A percentile compares a stretch with the other conserved stretches of the same genome.
Evolutionary conservation across 1,140 invertebrate genomes (phyloP).

Genomic region (Atta cephalotes): DNA sequence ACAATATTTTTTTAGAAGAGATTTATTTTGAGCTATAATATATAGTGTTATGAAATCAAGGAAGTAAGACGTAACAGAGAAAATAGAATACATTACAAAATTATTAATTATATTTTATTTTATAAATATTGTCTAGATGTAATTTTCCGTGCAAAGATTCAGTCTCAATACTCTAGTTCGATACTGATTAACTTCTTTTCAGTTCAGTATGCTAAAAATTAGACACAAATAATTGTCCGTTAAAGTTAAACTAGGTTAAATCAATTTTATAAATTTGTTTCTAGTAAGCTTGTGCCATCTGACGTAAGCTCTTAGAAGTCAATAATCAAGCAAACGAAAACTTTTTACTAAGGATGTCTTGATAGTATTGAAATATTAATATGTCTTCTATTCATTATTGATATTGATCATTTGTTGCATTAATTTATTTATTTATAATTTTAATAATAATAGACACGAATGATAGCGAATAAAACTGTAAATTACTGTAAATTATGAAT

Average conservation of each 20-base stretch:
- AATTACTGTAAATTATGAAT: neutral
- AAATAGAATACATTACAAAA: neutral
- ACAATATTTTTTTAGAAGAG: neutral
- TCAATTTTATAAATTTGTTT: constrained; percentile 48
- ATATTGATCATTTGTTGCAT: neutral
- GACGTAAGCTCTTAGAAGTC: constrained; percentile 63
- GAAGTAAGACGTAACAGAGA: neutral
- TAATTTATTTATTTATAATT: neutral
- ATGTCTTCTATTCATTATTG: neutral
- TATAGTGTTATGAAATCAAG: neutral
- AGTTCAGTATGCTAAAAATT: constrained; percentile 2
- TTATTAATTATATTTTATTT: neutral
- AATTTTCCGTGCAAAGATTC: neutral
- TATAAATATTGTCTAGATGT: neutral
- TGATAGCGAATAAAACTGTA: neutral
- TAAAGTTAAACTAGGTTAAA: neutral
- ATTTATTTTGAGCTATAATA: neutral
- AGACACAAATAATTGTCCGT: constrained; percentile 52
- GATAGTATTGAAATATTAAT: constrained; percentile 21
- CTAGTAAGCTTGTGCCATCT: constrained; percentile 71
- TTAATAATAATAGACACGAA: neutral
- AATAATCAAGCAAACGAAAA: constrained; percentile 36
- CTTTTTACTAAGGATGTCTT: constrained; percentile 8
- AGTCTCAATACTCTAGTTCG: neutral
- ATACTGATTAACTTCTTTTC: neutral